Conservation (phyloP, 2,113 vertebrate species). For the Pagrus major region DNA sequence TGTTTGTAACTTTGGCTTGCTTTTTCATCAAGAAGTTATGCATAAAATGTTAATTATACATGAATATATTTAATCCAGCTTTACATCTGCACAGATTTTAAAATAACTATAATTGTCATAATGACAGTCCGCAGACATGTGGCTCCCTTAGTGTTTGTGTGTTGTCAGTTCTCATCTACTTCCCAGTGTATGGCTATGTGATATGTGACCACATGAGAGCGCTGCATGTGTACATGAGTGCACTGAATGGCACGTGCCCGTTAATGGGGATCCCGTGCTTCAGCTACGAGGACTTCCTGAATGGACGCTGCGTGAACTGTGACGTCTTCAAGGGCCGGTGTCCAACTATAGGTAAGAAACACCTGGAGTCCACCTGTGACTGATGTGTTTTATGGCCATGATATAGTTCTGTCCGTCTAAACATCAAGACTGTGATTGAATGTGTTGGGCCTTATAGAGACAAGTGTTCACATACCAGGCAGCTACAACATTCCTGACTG, state of each 20-base stretch:
- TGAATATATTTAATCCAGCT: background rate
- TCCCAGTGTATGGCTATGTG: slow-evolving; percentile 90
- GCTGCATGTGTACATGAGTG: slow-evolving; percentile 91
- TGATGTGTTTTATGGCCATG: background rate
- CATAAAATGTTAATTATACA: background rate
- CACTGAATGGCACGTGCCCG: slow-evolving; percentile 86
- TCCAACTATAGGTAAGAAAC: slow-evolving; percentile 89
- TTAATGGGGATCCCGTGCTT: slow-evolving; percentile 89
- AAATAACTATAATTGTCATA: background rate
- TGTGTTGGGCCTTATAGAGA: too few species aligned
- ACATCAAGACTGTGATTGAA: background rate
- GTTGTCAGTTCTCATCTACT: slow-evolving; percentile 77
- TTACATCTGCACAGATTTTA: background rate
- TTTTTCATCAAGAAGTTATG: background rate
- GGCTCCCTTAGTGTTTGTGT: slow-evolving; percentile 55
- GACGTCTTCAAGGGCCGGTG: slow-evolving; percentile 84
- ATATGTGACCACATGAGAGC: slow-evolving; percentile 99
- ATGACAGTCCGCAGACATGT: background rate
- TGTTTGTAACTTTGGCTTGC: background rate
- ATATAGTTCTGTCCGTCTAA: background rate
- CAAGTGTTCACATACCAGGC: too few species aligned
- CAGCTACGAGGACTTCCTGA: slow-evolving; percentile 88
- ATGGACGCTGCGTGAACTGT: slow-evolving; percentile 89
- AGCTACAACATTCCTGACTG: too few species aligned
- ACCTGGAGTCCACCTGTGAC: background rate